Percentiles rank a stretch among this genome's conserved stretches.
Evolutionary conservation across 1,140 invertebrate genomes (phyloP).

Genomic region (Bicyclus anynana): DNA sequence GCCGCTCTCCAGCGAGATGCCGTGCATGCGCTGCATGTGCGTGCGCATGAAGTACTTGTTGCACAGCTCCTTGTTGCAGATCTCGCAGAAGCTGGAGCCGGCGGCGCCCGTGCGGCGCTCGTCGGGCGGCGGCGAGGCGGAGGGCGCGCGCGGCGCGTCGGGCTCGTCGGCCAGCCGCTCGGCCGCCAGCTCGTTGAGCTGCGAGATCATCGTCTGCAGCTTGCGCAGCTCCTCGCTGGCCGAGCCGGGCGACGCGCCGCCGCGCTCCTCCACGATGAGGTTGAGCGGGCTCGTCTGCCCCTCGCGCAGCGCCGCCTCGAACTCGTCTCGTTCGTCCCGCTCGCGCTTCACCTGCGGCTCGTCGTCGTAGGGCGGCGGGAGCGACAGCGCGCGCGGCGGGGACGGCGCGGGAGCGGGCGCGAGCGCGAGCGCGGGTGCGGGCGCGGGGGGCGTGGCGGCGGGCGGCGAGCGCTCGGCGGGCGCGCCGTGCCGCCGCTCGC

Average conservation of each 20-base stretch:
- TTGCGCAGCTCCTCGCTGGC: constrained; percentile 90
- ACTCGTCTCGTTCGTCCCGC: constrained; percentile 55
- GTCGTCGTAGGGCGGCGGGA: constrained; percentile 77
- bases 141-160: constrained; percentile 58
- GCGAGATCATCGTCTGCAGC: constrained; percentile 93
- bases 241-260: constrained; percentile 73
- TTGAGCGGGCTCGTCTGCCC: constrained; percentile 72
- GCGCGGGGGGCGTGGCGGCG: constrained; percentile 74
- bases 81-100: constrained; percentile 95
- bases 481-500: constrained; percentile 88
- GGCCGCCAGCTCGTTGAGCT: constrained; percentile 87
- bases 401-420: constrained; percentile 59
- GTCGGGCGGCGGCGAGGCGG: constrained; percentile 58
- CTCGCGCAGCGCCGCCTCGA: constrained; percentile 58
- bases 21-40: constrained; percentile 99
- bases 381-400: constrained; percentile 80
- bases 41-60: constrained; percentile 99
- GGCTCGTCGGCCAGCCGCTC: constrained; percentile 75
- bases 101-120: constrained; percentile 71
- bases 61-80: constrained; percentile 99
- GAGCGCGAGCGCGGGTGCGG: constrained; percentile 53
- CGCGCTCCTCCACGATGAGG: constrained; percentile 72
- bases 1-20: constrained; percentile 95
- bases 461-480: constrained; percentile 78
- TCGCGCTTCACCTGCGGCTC: constrained; percentile 70